Base-by-base conservation (phyloP, 2,888 invertebrate genomes). In the Loripinus fragilis region DNA sequence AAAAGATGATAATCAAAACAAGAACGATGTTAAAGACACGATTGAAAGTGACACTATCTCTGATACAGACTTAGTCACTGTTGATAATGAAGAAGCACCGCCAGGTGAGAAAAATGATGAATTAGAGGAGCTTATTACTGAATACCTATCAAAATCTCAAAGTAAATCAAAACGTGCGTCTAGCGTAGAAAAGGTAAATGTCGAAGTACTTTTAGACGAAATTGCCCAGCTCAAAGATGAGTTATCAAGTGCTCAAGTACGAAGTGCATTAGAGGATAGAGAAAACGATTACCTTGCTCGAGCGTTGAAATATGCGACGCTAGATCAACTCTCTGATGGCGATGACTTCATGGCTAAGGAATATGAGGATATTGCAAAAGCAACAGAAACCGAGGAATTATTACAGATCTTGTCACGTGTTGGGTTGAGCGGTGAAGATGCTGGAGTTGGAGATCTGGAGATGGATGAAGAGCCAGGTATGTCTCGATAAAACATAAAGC, bases 221-320 rank as follows among this genome's bases (percentile, higher is more conserved):
- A 81, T 85, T 41, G 71, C 73, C 48, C 74, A 72, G 20, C 70
- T 87, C 25, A 80, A 81, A 65, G 74, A 81, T 12, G 79, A 84
- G 23, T 75, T 86, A 7, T 67, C 79, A 2, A 52, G 71, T 38
- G 70, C 81, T 2, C 68, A 84, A 65, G 60, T 84, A 50, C 35
- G 79, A 25, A 79, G 79, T 64, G 73, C 78, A 20, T 42, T 91
- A 17, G 88, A 88, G 71, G 89, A 88, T 71, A 78, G 87, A 42
- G 90, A 91, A 84, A 91, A 89, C 65, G 90, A 91, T 55, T 85
- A 80, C 33, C 79, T 91, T 17, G 88, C 90, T 8, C 85, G 87
- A 41, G 89, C 89, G 12, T 69, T 91, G 23, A 88, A 89, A 69
- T 86, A 86, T 55, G 89, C 90, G 0, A 89, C 90, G 0, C 69